Evolutionary conservation across 2,113 vertebrate species (phyloP), one percentile per base, ranked within the genome.

Genomic region (Brevimyrus niger): DNA sequence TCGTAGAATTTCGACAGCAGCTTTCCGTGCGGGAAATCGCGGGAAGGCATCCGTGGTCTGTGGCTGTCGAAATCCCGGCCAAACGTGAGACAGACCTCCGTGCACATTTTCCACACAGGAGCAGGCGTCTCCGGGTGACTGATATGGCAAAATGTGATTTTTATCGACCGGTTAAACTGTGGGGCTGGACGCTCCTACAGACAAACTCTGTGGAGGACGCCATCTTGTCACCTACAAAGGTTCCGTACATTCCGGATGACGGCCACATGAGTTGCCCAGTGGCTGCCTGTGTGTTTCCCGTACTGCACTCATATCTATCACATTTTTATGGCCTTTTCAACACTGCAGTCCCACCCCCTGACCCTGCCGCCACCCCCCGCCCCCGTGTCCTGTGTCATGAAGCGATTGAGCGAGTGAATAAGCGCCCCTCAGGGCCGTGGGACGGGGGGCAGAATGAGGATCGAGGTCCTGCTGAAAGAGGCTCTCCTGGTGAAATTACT

Each of bases 401-500:
- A 44, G 89, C 83, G 31, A 89, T 50, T 27, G 47, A 87, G 35
- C 9, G 17, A 21, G 80, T 46, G 46, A 61, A 47, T 23, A 15
- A 38, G 46, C 53, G 38, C 55, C 85, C 44, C 90, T 13, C 21
- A 17, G 89, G 89, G 90, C 90, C 69, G 7, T 31, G 58, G n/a
- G 55, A 61, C 8, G 55, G 58, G 38, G 87, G 85, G 90, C 4
- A 89, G 92, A 91, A 92, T 92, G 83, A 83, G 83, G 90, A 91
- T 91, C 90, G 91, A 91, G 91, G 89, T 91, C 85, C 91, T 0
- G 61, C 61, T 84, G 90, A 91, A 82, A 94, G 90, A 92, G 90
- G 90, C 93, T 89, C 88, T 91, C 83, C 92, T 76, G 90, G 86
- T 92, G 90, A 87, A 93, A 92, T 92, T 83, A 92, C 91, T 92